Evolutionary conservation across 2,888 invertebrate species (phyloP), one percentile per base, ranked within the genome.

Genomic region (Pseudococcus viburni): DNA sequence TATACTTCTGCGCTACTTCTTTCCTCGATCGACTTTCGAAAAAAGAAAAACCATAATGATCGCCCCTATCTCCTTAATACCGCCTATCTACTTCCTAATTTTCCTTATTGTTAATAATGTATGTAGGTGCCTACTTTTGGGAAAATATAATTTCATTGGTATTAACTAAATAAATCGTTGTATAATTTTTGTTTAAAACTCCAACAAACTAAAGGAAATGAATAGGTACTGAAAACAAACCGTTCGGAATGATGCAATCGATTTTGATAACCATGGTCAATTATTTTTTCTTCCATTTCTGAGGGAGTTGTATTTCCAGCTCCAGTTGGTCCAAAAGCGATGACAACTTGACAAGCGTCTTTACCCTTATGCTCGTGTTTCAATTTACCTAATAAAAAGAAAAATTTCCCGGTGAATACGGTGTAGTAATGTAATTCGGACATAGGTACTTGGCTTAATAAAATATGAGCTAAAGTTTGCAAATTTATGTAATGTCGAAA

Each of bases 401-500:
- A 48, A 48, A 19, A 84, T 6, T 1, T 51, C 51, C 26, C 6
- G 12, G 26, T 22, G 26, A 84, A 51, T 8, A 73, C 15, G 33
- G 15, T 12, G 11, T 12, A 73, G 68, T 73, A 73, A 26, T 73
- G 68, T 73, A 73, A 73, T 33, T 73, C 26, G 68, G 68, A 73
- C 68, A 33, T 73, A 73, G 59, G 11, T 59, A 59, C 59, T 59
- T 59, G 19, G 68, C 26, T 73, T 73, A 73, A 73, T 33, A 73
- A 59, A 73, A 73, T 73, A 73, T 73, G 68, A 80, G 80, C n/a
- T 42, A 15, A 80, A 80, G 80, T 80, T 80, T 80, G 39, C 42
- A 42, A 80, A 80, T 80, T 80, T 80, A 80, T 80, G 80, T 80
- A 42, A 80, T 80, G 80, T 80, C 42, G 80, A 80, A 80, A 80